Conservation (phyloP, 1,140 invertebrate species). For the Penaeus vannamei region DNA sequence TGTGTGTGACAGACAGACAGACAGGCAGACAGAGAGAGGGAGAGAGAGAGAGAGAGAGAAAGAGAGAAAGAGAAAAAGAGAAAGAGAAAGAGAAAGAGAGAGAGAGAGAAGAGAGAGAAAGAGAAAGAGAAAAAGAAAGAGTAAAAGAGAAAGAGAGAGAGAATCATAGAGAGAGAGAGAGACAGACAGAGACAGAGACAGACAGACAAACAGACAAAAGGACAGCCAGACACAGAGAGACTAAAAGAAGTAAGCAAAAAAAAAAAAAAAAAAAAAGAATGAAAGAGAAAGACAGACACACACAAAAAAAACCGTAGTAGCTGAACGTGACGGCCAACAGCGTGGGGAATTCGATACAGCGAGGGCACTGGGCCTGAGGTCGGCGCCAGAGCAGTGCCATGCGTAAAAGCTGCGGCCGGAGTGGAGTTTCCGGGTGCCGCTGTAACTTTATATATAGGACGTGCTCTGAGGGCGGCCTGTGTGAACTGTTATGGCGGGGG, state of each 20-base stretch:
- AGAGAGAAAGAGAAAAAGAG: not conserved
- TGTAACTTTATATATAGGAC: too few relatives aligned
- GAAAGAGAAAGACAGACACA: not conserved
- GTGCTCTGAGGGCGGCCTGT: too few relatives aligned
- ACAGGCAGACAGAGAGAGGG: not conserved
- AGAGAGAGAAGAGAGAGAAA: conserved; percentile 8
- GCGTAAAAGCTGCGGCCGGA: too few relatives aligned
- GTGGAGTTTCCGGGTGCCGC: too few relatives aligned
- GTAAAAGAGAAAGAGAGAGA: conserved; percentile 34
- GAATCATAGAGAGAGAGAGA: conserved; percentile 36
- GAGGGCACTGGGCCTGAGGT: too few relatives aligned
- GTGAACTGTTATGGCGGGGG: too few relatives aligned
- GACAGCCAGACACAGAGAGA: not conserved
- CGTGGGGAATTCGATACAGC: too few relatives aligned
- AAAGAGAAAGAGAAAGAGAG: not conserved
- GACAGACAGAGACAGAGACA: conserved; percentile 13
- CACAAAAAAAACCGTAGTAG: too few relatives aligned
- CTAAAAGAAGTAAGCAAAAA: not conserved
- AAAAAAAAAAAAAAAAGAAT: conserved; percentile 16
- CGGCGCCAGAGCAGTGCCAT: too few relatives aligned
- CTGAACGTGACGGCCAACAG: too few relatives aligned
- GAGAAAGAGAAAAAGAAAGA: conserved; percentile 36
- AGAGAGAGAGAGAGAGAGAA: not conserved
- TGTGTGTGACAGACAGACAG: not conserved
- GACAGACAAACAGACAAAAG: not conserved